These are phyloP conservation scores for Nycticorax nycticorax DNA, from an alignment of 2,113 vertebrate species.

Conservation along the genomic window DNA sequence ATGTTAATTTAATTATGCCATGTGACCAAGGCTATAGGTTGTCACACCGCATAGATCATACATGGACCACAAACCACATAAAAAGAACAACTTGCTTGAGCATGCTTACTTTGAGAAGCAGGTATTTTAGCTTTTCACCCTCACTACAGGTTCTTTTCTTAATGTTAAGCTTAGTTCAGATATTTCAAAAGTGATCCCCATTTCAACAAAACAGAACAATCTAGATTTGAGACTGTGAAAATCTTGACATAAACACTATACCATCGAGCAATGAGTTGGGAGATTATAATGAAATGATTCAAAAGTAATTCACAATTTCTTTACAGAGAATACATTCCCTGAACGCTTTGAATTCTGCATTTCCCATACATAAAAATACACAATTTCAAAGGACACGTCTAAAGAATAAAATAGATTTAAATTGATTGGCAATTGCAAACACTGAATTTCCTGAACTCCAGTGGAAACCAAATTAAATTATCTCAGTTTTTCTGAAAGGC, in stretches of 20 bases:
- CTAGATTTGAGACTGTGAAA: neutral
- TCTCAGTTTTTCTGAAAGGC: neutral
- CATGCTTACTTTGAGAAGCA: neutral
- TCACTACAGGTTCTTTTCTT: neutral
- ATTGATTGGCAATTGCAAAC: neutral
- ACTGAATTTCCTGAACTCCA: neutral
- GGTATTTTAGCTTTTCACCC: neutral
- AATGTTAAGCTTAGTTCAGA: neutral
- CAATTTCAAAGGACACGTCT: neutral
- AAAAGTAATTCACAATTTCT: neutral
- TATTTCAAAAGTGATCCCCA: neutral
- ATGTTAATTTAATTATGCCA: neutral
- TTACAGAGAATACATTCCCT: neutral
- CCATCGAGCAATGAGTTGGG: neutral
- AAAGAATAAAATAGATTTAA: neutral
- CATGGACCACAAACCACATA: neutral
- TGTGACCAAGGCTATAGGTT: rapidly evolving
- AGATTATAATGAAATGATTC: neutral
- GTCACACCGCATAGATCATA: neutral
- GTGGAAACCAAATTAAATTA: neutral
- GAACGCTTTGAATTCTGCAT: neutral
- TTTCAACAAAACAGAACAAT: neutral
- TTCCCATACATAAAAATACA: neutral
- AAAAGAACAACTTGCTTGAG: neutral
- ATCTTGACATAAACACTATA: neutral